These are phyloP conservation scores for Drosophila nigromelanica DNA, from an alignment of 1,140 invertebrate genomes.

Conservation along the genomic window DNA sequence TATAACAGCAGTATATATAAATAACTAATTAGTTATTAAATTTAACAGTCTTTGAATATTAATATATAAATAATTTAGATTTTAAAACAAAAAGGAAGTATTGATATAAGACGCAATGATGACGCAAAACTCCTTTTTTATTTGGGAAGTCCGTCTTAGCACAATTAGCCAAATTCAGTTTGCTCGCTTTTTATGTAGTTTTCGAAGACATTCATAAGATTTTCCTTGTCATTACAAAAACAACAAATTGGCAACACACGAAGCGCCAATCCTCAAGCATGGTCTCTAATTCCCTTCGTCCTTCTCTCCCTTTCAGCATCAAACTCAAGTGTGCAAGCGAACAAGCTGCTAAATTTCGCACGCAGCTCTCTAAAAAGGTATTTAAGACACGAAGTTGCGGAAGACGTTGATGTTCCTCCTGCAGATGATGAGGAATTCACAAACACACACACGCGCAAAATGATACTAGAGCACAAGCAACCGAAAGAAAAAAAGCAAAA, in stretches of 20 bases:
- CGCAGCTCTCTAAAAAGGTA: conserved; percentile 64
- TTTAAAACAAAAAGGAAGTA: no score
- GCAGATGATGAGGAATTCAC: conserved; percentile 37
- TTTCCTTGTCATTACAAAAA: conserved; percentile 15
- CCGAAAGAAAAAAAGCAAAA: neutral
- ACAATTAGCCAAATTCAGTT: neutral
- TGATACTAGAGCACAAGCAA: conserved; percentile 5
- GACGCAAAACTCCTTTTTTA: no score
- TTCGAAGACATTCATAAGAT: neutral
- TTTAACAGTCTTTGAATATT: no score
- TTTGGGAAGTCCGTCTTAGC: neutral
- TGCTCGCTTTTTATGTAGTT: no score
- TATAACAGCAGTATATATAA: no score
- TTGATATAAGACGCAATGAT: no score
- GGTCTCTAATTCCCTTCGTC: neutral
- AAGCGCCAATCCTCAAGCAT: neutral
- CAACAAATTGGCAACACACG: conserved; percentile 16
- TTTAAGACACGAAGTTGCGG: conserved; percentile 51
- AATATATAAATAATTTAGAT: no score
- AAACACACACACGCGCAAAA: neutral
- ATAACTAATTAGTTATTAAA: no score
- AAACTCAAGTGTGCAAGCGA: conserved; percentile 26
- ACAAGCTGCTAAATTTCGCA: conserved; percentile 81
- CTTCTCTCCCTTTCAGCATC: neutral
- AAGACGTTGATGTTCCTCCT: conserved; percentile 14